These are phyloP conservation scores for Drosophila subquinaria DNA, from an alignment of 2,888 invertebrate species.

Conservation along the genomic window DNA sequence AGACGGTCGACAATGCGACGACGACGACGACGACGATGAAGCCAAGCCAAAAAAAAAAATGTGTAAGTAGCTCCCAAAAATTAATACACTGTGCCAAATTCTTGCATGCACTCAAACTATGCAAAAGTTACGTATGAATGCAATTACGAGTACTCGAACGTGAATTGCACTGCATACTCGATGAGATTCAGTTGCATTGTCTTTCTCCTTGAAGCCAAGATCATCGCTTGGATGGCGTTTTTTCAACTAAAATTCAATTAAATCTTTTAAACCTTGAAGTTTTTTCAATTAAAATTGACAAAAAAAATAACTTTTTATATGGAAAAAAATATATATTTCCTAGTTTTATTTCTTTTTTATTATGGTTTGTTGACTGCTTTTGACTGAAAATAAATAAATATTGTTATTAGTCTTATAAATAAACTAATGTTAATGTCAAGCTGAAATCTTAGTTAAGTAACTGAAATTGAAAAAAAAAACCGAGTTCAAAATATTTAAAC, in stretches of 20 bases:
- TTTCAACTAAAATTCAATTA: neutral
- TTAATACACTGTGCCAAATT: slow-evolving; percentile 71
- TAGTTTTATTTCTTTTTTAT: too few relatives aligned
- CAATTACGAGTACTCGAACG: neutral
- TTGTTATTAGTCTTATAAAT: too few relatives aligned
- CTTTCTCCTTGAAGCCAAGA: neutral
- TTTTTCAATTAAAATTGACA: too few relatives aligned
- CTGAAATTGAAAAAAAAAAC: too few relatives aligned
- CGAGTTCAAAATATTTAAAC: too few relatives aligned
- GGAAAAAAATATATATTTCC: too few relatives aligned
- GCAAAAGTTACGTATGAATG: slow-evolving; percentile 15
- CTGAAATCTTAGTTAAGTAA: too few relatives aligned
- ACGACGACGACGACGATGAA: slow-evolving; percentile 39
- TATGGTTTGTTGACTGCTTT: too few relatives aligned
- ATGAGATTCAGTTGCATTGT: slow-evolving; percentile 11
- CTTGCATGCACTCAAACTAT: slow-evolving; percentile 24
- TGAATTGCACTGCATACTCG: slow-evolving; percentile 2
- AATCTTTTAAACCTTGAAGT: neutral
- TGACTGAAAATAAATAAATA: too few relatives aligned
- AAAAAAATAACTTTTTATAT: too few relatives aligned
- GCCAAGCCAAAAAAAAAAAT: slow-evolving; percentile 32
- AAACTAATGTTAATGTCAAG: too few relatives aligned
- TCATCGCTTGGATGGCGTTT: neutral
- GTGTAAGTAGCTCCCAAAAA: slow-evolving; percentile 77
- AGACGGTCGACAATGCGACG: slow-evolving; percentile 60